Conservation (phyloP, 1,140 invertebrate genomes). For the Ectropis grisescens region DNA sequence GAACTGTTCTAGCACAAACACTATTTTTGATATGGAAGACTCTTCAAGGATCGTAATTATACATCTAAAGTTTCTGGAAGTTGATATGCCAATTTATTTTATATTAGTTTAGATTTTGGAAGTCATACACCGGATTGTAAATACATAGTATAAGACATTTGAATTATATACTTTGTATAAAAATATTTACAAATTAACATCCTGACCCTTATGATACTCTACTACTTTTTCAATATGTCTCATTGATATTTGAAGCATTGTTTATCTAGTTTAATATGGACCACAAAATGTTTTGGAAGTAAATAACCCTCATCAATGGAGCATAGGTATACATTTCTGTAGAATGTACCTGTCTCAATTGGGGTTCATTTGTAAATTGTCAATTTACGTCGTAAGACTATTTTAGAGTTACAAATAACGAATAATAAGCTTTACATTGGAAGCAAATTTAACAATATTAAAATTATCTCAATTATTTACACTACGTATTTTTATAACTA, state of each 20-base stretch:
- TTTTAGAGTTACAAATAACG: no score
- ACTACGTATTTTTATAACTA: slow-evolving; percentile 36
- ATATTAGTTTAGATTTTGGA: slow-evolving; percentile 53
- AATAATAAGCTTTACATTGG: slow-evolving; percentile 49
- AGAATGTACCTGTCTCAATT: no score
- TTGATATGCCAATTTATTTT: slow-evolving; percentile 66
- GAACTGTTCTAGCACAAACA: slow-evolving; percentile 43
- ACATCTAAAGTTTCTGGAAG: slow-evolving; percentile 60
- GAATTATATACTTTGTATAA: slow-evolving; percentile 65
- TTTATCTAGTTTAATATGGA: slow-evolving; percentile 44
- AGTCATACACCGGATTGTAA: slow-evolving; percentile 59
- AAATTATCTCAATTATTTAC: slow-evolving; percentile 60
- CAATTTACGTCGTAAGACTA: no score
- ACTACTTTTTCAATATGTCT: slow-evolving; percentile 62
- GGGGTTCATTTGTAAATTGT: no score
- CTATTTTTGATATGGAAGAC: slow-evolving; percentile 69
- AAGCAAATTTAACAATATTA: slow-evolving; percentile 64
- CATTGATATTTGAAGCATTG: slow-evolving; percentile 57
- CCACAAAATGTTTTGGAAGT: slow-evolving; percentile 39
- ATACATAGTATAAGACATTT: slow-evolving; percentile 53
- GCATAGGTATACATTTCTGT: no score
- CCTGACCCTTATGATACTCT: slow-evolving; percentile 35
- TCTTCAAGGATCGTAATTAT: slow-evolving; percentile 46
- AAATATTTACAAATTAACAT: slow-evolving; percentile 65
- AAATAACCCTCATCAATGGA: no score